Conservation (phyloP, 1,140 invertebrate genomes). For the Hermatobates lingyangjiaoensis region DNA sequence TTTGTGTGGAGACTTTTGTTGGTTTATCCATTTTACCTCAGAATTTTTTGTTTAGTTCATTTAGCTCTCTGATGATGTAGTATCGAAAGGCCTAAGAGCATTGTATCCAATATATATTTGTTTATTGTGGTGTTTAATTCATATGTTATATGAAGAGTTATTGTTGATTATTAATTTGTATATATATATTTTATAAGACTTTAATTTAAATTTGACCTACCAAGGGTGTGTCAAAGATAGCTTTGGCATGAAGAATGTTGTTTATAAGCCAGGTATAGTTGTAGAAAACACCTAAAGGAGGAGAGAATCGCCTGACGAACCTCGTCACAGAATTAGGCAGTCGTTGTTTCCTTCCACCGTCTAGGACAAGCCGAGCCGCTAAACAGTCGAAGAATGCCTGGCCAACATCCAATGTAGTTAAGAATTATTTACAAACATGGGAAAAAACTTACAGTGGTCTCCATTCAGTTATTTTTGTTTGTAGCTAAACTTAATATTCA, state of each 20-base stretch:
- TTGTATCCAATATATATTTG: background rate
- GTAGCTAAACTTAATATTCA: background rate
- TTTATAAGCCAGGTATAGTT: conserved; percentile 58
- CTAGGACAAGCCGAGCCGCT: conserved; percentile 40
- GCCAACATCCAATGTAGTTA: conserved; percentile 12
- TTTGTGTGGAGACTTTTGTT: no score
- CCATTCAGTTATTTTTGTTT: background rate
- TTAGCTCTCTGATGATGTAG: no score
- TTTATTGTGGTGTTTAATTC: no score
- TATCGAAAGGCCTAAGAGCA: no score
- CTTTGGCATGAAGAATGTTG: conserved; percentile 50
- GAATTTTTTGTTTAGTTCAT: no score
- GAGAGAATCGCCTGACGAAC: conserved; percentile 36
- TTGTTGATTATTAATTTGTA: no score
- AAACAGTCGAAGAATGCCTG: conserved; percentile 50
- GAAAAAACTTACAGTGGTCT: background rate
- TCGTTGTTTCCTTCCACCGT: conserved; percentile 40
- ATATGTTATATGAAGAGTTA: no score
- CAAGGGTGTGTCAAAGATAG: conserved; percentile 51
- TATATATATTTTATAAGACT: no score
- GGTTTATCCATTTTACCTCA: no score
- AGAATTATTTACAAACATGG: background rate
- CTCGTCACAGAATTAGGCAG: conserved; percentile 39
- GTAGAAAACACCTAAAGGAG: conserved; percentile 47
- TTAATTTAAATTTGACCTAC: conserved; percentile 24